phyloP scores from a whole-genome alignment of 2,888 invertebrate genomes.

The Calameuta idolon region DNA sequence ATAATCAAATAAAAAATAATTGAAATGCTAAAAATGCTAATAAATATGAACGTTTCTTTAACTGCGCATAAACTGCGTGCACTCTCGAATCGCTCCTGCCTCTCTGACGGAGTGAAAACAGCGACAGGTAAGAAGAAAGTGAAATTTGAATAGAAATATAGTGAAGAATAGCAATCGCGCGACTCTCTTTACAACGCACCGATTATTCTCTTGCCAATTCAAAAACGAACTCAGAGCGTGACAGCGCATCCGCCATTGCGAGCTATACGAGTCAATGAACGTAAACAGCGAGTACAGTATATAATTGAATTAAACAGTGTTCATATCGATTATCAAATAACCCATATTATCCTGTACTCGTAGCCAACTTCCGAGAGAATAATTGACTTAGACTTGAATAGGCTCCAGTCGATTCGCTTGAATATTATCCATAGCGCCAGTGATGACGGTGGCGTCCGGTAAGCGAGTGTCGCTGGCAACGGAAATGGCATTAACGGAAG shows the following conservation, averaged over 20 bases:
- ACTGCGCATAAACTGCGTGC: not conserved
- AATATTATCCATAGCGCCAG: slow-evolving; percentile 28
- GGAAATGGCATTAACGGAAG: slow-evolving; percentile 12
- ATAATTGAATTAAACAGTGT: not conserved
- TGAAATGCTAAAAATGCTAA: not conserved
- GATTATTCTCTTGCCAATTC: not conserved
- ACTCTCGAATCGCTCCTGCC: not conserved
- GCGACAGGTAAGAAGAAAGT: not conserved
- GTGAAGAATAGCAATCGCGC: not conserved
- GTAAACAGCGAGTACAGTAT: not conserved
- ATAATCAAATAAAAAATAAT: not conserved
- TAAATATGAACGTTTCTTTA: not conserved
- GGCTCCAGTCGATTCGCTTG: slow-evolving; percentile 31
- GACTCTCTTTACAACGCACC: not conserved
- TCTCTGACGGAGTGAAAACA: not conserved
- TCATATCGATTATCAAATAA: not conserved
- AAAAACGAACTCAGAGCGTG: not conserved
- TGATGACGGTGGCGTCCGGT: slow-evolving; percentile 26
- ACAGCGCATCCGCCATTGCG: not conserved
- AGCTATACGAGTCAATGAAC: not conserved
- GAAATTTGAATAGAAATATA: not conserved
- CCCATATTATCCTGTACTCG: not conserved
- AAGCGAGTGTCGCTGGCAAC: slow-evolving; percentile 18
- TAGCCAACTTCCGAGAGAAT: not conserved
- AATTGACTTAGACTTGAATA: slow-evolving; percentile 25